Evolutionary conservation across 2,797 vertebrate genomes (phyloP).

Genomic region (Characodon lateralis): DNA sequence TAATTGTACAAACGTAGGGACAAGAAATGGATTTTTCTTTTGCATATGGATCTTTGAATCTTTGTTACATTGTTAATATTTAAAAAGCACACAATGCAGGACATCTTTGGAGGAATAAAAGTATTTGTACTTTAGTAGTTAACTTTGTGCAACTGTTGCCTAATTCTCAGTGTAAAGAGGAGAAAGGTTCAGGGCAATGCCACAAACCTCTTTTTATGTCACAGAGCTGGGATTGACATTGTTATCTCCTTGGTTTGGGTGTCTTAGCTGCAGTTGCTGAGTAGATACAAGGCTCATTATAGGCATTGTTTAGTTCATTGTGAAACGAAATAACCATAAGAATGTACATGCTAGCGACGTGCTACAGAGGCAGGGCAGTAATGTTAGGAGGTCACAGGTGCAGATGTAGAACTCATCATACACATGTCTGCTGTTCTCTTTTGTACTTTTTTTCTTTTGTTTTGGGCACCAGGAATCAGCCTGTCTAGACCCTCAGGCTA

Average conservation of each 20-base stretch:
- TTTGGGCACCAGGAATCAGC: slow-evolving; percentile 54
- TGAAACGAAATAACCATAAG: neutral
- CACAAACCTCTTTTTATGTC: neutral
- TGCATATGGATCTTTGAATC: neutral
- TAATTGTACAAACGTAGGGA: neutral
- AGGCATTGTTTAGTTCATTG: slow-evolving; percentile 20
- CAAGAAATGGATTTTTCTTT: neutral
- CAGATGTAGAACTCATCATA: slow-evolving; percentile 41
- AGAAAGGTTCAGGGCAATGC: neutral
- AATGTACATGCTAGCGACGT: slow-evolving; percentile 21
- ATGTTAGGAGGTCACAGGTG: slow-evolving; percentile 38
- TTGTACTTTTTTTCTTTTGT: slow-evolving; percentile 42
- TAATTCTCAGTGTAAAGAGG: neutral
- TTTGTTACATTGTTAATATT: neutral
- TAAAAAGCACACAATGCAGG: neutral
- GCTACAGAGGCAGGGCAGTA: slow-evolving; percentile 13
- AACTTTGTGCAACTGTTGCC: neutral
- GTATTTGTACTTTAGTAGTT: neutral
- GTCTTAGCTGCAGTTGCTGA: slow-evolving; percentile 16
- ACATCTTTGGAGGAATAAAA: neutral
- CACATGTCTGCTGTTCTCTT: slow-evolving; percentile 23
- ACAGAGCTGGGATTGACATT: slow-evolving; percentile 9
- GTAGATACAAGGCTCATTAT: slow-evolving; percentile 16
- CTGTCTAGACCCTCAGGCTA: slow-evolving; percentile 65
- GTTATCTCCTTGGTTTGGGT: slow-evolving; percentile 2